Evolutionary conservation across 2,888 invertebrate species (phyloP), one percentile per base, ranked within the genome.

Genomic region (Stenurella melanura): DNA sequence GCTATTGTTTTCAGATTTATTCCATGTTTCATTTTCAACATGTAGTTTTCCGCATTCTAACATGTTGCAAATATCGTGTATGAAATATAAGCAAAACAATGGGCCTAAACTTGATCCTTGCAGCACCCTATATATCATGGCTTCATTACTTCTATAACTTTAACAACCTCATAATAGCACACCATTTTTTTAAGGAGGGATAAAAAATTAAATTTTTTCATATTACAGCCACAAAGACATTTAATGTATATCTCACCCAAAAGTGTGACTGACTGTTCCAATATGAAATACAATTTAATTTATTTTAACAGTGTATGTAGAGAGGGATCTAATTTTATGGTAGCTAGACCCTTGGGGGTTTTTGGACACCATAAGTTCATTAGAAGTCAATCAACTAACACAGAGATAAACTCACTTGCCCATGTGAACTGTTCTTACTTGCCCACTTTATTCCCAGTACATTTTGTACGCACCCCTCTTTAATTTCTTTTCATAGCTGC

Each of bases 341-440:
- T 74, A 78, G 81, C 75, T 73, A 74, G 67, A 66, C 81, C 85
- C 87, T 79, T 71, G 85, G 85, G 88, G 85, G 84, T 83, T 84
- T 86, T 86, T 84, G 84, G 84, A 87, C 88, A 87, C 86, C 85
- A 85, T 88, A 89, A 89, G 88, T 89, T 89, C 88, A 89, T 89
- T 89, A 89, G 86, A 89, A 88, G 88, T 88, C 88, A 89, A 89
- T 89, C 89, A 87, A 86, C 86, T 87, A 87, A 87, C 87, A 86
- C 82, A 83, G 83, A 84, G 83, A 86, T 86, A 85, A 87, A 87
- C 82, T 83, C 75, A 60, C 78, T 78, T 68, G 75, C 76, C 74
- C 71, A 74, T 75, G 76, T 63, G 74, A 77, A 80, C 74, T 70
- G 76, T 73, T 71, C 73, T 69, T 54, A 26, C 15, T 15, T 42